phyloP scores from a whole-genome alignment of 2,888 invertebrate genomes.

The Drosophila suboccidentalis region DNA sequence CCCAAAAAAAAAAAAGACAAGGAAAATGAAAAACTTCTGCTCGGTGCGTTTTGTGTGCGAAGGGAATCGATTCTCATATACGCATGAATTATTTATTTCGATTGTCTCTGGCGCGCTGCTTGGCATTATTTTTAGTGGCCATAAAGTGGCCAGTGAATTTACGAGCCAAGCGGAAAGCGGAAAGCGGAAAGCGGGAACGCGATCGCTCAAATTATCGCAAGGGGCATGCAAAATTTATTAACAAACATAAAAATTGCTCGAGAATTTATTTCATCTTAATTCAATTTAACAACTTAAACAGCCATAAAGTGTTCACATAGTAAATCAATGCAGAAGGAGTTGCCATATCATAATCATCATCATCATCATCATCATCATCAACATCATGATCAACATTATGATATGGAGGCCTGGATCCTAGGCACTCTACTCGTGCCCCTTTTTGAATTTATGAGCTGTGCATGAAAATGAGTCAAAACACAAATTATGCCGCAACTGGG shows the following conservation, averaged over 20 bases:
- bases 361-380: too few relatives aligned
- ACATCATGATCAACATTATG: conserved; percentile 29
- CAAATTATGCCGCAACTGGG: conserved; percentile 72
- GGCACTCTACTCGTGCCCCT: conserved; percentile 24
- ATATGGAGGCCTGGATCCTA: conserved; percentile 5
- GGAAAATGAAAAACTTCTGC: conserved; percentile 4
- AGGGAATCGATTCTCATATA: conserved; percentile 41
- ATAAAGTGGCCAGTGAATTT: conserved; percentile 51
- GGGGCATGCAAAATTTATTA: conserved; percentile 81
- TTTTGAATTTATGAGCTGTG: conserved; percentile 74
- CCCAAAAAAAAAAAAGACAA: conserved; percentile 42
- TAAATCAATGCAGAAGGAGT: conserved; percentile 73
- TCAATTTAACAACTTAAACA: conserved; percentile 84
- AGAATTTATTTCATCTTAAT: conserved; percentile 84
- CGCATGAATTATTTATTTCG: conserved; percentile 79
- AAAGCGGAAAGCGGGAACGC: not conserved
- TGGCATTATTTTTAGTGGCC: conserved; percentile 70
- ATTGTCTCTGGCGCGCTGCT: conserved; percentile 66
- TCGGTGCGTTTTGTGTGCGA: not conserved
- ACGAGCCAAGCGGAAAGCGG: conserved; percentile 28
- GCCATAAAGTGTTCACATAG: conserved; percentile 84
- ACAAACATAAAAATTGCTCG: conserved; percentile 77
- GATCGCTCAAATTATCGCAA: conserved; percentile 73
- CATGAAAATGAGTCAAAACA: conserved; percentile 83
- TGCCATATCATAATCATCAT: conserved; percentile 44